Percentiles rank a stretch among this genome's conserved stretches.
Conservation (phyloP, 1,140 invertebrate genomes). For the Atta cephalotes region DNA sequence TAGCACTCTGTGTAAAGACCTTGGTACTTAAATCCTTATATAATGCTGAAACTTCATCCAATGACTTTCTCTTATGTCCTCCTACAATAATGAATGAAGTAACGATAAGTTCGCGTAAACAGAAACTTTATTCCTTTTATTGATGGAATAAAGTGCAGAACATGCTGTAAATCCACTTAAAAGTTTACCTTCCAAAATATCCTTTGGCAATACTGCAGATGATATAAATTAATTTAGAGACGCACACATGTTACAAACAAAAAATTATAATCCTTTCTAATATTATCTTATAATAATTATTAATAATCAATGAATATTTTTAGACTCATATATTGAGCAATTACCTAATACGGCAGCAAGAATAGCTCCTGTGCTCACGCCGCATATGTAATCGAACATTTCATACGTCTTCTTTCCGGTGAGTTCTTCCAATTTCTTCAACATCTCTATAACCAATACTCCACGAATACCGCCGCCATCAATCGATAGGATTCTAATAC, state of each 20-base stretch:
- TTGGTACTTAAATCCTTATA: slow-evolving; percentile 91
- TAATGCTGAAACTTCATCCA: slow-evolving; percentile 89
- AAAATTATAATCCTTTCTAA: background rate
- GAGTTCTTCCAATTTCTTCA: slow-evolving; percentile 91
- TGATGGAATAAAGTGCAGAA: background rate
- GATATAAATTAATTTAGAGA: slow-evolving; percentile 18
- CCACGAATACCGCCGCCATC: slow-evolving; percentile 97
- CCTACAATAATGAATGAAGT: slow-evolving; percentile 79
- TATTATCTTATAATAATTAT: background rate
- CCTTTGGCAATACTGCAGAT: slow-evolving; percentile 76
- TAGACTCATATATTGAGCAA: background rate
- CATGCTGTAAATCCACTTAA: background rate
- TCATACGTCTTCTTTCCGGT: slow-evolving; percentile 90
- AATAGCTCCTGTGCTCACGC: slow-evolving; percentile 96
- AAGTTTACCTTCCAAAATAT: slow-evolving; percentile 71
- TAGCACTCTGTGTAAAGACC: slow-evolving; percentile 91
- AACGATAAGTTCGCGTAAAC: background rate
- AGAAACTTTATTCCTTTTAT: background rate
- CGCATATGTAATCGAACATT: slow-evolving; percentile 96
- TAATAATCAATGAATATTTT: slow-evolving; percentile 16
- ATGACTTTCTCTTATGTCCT: slow-evolving; percentile 86
- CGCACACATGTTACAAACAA: background rate
- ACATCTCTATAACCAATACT: slow-evolving; percentile 92
- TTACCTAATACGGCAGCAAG: slow-evolving; percentile 89
- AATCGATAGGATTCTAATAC: slow-evolving; percentile 94